These are phyloP conservation scores for Desmodus rotundus DNA, from an alignment of 2,113 vertebrate species.

Conservation along the genomic window DNA sequence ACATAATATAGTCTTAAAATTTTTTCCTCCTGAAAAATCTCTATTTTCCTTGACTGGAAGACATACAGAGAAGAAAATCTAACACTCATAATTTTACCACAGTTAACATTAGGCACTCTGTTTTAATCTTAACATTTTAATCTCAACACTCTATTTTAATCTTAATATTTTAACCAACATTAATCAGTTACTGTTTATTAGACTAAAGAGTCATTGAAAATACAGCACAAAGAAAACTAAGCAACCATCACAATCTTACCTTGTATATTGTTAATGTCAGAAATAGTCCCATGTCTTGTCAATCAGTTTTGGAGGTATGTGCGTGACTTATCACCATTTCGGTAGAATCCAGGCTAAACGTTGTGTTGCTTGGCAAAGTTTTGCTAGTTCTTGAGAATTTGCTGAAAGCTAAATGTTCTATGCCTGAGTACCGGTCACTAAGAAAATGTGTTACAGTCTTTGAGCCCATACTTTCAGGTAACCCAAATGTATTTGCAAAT, in stretches of 20 bases:
- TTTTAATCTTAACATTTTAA: background rate
- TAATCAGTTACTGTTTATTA: background rate
- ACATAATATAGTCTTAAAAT: background rate
- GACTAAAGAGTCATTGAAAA: background rate
- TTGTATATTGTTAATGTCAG: background rate
- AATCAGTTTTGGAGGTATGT: background rate
- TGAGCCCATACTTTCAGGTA: background rate
- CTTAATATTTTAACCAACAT: background rate
- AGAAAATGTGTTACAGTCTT: background rate
- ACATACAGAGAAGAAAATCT: background rate
- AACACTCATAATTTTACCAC: background rate
- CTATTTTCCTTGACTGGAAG: background rate
- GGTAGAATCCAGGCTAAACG: background rate
- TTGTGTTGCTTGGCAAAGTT: background rate
- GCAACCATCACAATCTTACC: conserved; percentile 30
- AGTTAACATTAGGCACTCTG: background rate
- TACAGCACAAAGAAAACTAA: background rate
- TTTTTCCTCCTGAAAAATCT: background rate
- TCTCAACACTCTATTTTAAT: background rate
- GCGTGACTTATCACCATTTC: background rate
- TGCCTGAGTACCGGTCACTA: background rate
- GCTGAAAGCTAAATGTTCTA: background rate
- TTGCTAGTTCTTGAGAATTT: conserved; percentile 31
- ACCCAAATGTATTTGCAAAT: background rate
- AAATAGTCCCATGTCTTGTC: background rate